These are phyloP conservation scores for Ardeotis arabs DNA, from an alignment of 2,113 vertebrate genomes.

Conservation along the genomic window DNA sequence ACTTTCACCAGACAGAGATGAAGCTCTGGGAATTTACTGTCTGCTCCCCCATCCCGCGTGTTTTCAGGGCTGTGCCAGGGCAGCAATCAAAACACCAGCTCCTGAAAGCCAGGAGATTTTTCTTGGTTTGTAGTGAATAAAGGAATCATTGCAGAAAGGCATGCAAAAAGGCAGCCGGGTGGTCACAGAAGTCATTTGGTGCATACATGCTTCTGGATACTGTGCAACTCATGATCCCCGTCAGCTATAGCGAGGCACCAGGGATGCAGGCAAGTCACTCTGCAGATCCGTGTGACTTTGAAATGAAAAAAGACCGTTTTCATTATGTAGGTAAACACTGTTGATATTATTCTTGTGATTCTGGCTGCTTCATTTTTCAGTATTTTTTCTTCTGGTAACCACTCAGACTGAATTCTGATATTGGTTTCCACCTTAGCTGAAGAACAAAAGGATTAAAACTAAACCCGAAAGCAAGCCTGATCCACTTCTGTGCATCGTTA, in stretches of 20 bases:
- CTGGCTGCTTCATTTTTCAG: not conserved
- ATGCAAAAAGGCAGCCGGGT: not conserved
- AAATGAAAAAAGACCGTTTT: not conserved
- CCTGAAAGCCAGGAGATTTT: not conserved
- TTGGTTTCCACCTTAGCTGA: not conserved
- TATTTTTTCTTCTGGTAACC: not conserved
- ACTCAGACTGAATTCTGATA: not conserved
- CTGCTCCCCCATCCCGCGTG: not conserved
- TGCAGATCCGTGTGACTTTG: not conserved
- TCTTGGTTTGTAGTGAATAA: not conserved
- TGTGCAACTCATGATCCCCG: rapidly evolving
- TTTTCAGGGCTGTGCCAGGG: not conserved
- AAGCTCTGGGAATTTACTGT: not conserved
- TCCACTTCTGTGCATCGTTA: not conserved
- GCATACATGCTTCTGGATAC: not conserved
- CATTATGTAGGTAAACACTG: not conserved
- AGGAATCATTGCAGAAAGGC: not conserved
- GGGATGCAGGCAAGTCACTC: not conserved
- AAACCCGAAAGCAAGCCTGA: not conserved
- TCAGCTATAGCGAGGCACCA: not conserved
- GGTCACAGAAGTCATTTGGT: not conserved
- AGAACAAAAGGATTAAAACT: not conserved
- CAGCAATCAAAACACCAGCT: not conserved
- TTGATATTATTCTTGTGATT: not conserved
- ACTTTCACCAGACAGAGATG: not conserved